Base-by-base conservation (phyloP, 2,888 invertebrate genomes). In the Scaptodrosophila latifasciaeformis region DNA sequence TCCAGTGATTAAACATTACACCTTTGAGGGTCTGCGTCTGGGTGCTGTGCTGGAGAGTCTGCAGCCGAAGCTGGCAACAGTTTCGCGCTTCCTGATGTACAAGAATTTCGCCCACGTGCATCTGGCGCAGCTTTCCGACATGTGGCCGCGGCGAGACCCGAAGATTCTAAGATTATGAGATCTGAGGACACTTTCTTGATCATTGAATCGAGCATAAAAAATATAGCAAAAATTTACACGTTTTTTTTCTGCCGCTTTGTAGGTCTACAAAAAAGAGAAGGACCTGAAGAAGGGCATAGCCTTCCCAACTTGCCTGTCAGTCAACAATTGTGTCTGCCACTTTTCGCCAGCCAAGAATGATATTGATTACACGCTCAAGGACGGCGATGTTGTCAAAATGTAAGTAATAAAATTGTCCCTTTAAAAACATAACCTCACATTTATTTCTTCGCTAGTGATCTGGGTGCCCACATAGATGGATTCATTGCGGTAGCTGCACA, bases 301-400 rank as follows among this genome's bases (percentile, higher is more conserved):
- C 34, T 99, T 99, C 87, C 99, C 99, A 50, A 99, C 99, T 58
- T 99, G 99, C 88, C 91, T 99, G 62, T 99, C 98, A 15, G 93
- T 97, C 53, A 99, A 99, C 88, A 98, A 99, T 88, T 98, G 98
- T 88, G 96, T 99, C 86, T 99, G 99, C 87, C 99, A 99, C 87
- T 99, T 93, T 87, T 99, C 99, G 45, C 99, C 99, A 18, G 92
- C 98, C 64, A 93, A 93, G 70, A 96, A 94, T 87, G 99, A 99
- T 88, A 90, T 92, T 12, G 96, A 96, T 87, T 92, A 92, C 72
- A 89, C 90, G 63, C 88, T 99, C 53, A 94, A 96, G 86, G 92
- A 93, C 78, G 97, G 95, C 54, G 99, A 99, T 89, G 89, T 99
- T 77, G 97, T 97, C 55, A 99, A 99, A 92, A 93, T 97, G 96